Percentiles rank a stretch among this genome's conserved stretches.
Conservation (phyloP, 1,140 invertebrate genomes). For the Hycleus cichorii region DNA sequence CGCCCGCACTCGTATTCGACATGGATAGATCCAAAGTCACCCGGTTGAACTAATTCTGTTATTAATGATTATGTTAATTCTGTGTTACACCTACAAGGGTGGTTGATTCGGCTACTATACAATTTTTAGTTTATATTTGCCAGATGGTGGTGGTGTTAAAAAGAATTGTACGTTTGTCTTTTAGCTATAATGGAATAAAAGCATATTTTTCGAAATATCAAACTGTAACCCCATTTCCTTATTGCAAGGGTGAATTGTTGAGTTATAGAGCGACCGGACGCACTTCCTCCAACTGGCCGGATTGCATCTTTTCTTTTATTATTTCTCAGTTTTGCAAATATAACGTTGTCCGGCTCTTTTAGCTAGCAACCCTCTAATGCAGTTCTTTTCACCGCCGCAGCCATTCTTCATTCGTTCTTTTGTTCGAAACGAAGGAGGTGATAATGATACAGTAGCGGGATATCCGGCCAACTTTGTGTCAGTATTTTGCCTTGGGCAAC, state of each 20-base stretch:
- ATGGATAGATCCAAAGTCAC: conserved; percentile 9
- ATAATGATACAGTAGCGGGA: conserved; percentile 36
- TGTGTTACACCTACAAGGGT: conserved; percentile 9
- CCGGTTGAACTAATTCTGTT: conserved; percentile 12
- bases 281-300: background rate
- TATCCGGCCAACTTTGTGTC: conserved; percentile 34
- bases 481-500: conserved; percentile 28
- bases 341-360: conserved; percentile 9
- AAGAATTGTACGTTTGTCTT: too few relatives aligned
- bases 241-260: background rate
- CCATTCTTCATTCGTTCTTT: conserved; percentile 37
- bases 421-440: conserved; percentile 35
- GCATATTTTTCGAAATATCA: conserved; percentile 24
- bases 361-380: conserved; percentile 24
- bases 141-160: too few relatives aligned
- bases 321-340: background rate
- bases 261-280: background rate
- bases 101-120: background rate
- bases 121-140: too few relatives aligned
- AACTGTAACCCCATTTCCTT: conserved; percentile 21
- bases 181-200: conserved; percentile 18
- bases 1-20: conserved; percentile 23
- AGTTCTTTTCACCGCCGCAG: conserved; percentile 33
- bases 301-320: background rate
- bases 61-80: conserved; percentile 23